Evolutionary conservation across 2,797 vertebrate species (phyloP).

Genomic region (Morus bassanus): DNA sequence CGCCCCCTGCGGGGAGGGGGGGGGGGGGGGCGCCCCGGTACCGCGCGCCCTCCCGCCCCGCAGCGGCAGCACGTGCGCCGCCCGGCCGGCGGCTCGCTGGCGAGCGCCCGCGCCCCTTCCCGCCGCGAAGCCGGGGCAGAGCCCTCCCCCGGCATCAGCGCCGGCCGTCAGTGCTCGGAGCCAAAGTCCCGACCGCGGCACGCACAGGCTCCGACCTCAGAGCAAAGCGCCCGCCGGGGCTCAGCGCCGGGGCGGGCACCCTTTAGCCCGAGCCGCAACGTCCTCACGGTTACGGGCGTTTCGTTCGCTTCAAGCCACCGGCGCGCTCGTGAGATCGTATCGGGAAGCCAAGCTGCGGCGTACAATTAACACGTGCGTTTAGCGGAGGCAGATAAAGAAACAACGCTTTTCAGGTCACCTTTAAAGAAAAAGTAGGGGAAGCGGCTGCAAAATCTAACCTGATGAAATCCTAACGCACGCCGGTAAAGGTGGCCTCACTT

Average conservation of each 20-base stretch:
- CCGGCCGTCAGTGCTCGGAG: not conserved
- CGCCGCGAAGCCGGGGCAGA: not conserved
- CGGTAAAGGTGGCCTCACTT: not conserved
- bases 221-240: not conserved
- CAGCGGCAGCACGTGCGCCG: too few relatives aligned
- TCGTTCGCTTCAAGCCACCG: not conserved
- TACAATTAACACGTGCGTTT: too few relatives aligned
- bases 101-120: too few relatives aligned
- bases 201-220: accelerated
- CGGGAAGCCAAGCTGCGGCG: not conserved
- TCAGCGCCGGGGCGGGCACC: not conserved
- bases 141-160: too few relatives aligned
- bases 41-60: not conserved
- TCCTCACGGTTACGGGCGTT: not conserved
- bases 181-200: not conserved
- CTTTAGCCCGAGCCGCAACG: not conserved
- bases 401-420: not conserved
- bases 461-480: accelerated
- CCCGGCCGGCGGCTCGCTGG: too few relatives aligned
- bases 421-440: not conserved
- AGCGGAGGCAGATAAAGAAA: not conserved
- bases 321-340: not conserved
- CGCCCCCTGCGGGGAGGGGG: not conserved
- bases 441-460: not conserved
- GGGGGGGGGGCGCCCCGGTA: too few relatives aligned